These are phyloP conservation scores for Bergia sp. DNA, from an alignment of 92 coral and sea anemone genomes.

Conservation along the genomic window DNA sequence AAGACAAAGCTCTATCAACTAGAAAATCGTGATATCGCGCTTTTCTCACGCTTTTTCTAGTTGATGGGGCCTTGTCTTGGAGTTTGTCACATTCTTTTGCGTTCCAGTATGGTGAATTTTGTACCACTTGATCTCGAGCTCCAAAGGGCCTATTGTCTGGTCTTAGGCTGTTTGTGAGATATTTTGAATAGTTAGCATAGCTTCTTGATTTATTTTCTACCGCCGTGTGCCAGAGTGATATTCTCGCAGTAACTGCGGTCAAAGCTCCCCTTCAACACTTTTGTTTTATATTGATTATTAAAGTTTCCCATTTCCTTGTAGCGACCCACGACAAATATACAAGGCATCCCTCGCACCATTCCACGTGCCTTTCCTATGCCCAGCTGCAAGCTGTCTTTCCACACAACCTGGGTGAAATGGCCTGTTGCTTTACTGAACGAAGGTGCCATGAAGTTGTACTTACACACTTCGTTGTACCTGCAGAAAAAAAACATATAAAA, in stretches of 20 bases:
- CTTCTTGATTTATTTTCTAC: neutral
- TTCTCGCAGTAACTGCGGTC: constrained; percentile 73
- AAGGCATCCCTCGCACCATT: constrained; percentile 64
- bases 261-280: constrained; percentile 70
- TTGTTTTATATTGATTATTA: constrained; percentile 59
- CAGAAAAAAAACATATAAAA: neutral
- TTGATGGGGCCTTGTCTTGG: too few relatives aligned
- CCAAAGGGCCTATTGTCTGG: too few relatives aligned
- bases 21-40: too few relatives aligned
- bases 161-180: too few relatives aligned
- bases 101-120: too few relatives aligned
- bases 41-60: too few relatives aligned
- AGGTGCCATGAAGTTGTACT: constrained; percentile 63
- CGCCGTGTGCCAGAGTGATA: neutral
- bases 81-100: too few relatives aligned
- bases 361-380: constrained; percentile 82
- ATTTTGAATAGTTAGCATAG: too few relatives aligned
- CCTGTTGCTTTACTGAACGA: constrained; percentile 76
- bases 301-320: constrained; percentile 74
- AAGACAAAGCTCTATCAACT: too few relatives aligned
- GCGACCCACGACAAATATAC: constrained; percentile 78
- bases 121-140: too few relatives aligned
- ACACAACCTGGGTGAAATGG: constrained; percentile 81
- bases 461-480: constrained; percentile 86
- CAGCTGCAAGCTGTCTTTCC: constrained; percentile 77